Evolutionary conservation across 2,888 invertebrate species (phyloP), one percentile per base, ranked within the genome.

Genomic region (Ametastegia equiseti): DNA sequence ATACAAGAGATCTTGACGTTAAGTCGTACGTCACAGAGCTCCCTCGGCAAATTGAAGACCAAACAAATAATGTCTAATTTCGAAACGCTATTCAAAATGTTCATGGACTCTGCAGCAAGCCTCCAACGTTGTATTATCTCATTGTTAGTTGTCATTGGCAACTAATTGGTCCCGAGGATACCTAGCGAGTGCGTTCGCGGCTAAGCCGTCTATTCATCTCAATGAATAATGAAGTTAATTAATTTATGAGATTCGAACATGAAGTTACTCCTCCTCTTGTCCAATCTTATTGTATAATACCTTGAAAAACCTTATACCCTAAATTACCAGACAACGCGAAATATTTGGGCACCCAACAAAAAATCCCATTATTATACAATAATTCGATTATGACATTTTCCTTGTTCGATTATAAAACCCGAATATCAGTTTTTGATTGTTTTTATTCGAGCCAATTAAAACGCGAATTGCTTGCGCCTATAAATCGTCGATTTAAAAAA

Each of bases 91-190:
- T 30, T 65, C 2, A 65, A 65, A 33, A 2, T 65, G n/a, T 65
- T 65, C 27, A 9, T 54, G 19, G 19, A 54, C 23, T 54, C 23
- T n/a, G n/a, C n/a, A n/a, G n/a, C n/a, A n/a, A 50, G 50, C n/a
- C 50, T 50, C 50, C 9, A 19, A 50, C 50, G 50, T 60, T 30
- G 27, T 11, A 60, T 23, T 7, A 54, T 54, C n/a, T 54, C 54
- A 54, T 54, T 54, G 54, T 54, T 54, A 15, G 19, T 23, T 9
- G n/a, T 23, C 7, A 54, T 54, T 54, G 63, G 30, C 36, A 36
- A 65, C 63, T 69, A 69, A 69, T 69, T 69, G 69, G 69, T 36
- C 39, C 69, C 42, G 23, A 36, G 5, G 39, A 69, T 23, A n/a
- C 23, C 42, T 23, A n/a, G 23, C 5, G 19, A 69, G 39, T 36